phyloP scores from a whole-genome alignment of 2,888 invertebrate genomes.

The Bombyx huttoni region DNA sequence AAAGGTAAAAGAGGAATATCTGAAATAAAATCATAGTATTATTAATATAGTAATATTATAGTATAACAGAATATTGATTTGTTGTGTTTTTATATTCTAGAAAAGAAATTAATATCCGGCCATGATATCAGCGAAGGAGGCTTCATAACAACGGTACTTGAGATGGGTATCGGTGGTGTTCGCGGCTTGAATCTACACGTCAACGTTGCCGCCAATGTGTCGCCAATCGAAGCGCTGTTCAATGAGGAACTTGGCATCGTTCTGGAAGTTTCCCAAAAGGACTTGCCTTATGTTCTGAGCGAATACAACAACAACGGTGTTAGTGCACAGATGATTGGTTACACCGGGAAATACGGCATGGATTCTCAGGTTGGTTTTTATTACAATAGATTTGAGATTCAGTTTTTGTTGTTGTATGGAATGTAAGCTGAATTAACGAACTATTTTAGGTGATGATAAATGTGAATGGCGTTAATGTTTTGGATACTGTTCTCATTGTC shows the following conservation, averaged over 20 bases:
- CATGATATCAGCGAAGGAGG: constrained; percentile 99
- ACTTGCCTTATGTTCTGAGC: constrained; percentile 72
- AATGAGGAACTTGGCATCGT: constrained; percentile 91
- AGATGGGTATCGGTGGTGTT: constrained; percentile 97
- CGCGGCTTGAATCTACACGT: constrained; percentile 82
- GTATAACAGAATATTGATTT: neutral
- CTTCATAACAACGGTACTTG: constrained; percentile 87
- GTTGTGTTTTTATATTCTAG: constrained; percentile 38
- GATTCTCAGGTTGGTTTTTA: constrained; percentile 67
- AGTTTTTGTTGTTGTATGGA: neutral
- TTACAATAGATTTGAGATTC: neutral
- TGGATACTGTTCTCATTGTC: constrained; percentile 76
- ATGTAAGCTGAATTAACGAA: too few relatives aligned
- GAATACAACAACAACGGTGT: constrained; percentile 75
- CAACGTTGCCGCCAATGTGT: constrained; percentile 43
- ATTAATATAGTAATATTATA: neutral
- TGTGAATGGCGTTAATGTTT: constrained; percentile 71
- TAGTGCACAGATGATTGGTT: constrained; percentile 78
- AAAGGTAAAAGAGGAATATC: constrained; percentile 59
- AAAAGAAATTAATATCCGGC: constrained; percentile 81
- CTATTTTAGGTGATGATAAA: constrained; percentile 57
- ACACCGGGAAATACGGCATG: constrained; percentile 77
- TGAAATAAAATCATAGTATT: neutral
- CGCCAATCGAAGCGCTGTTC: constrained; percentile 80
- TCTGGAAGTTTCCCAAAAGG: constrained; percentile 76